These are phyloP conservation scores for Smithornis capensis DNA, from an alignment of 2,113 vertebrate genomes.

Conservation along the genomic window DNA sequence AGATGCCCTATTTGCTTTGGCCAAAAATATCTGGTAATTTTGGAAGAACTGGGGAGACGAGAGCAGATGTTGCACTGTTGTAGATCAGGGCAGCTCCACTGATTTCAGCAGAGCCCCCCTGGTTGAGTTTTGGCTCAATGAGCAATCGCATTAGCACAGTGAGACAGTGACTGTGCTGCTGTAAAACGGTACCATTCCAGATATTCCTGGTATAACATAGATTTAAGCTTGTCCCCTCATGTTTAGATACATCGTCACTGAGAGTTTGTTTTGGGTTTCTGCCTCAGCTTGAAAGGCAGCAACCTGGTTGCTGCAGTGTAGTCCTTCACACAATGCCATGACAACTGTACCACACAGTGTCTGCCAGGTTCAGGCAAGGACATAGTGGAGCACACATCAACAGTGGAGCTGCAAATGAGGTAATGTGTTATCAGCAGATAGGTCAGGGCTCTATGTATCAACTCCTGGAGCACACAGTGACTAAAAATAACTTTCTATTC, in stretches of 20 bases:
- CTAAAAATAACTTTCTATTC: constrained; percentile 72
- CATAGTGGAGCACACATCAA: constrained; percentile 32
- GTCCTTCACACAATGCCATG: background rate
- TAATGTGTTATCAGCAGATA: constrained; percentile 77
- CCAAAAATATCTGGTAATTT: background rate
- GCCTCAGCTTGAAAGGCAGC: background rate
- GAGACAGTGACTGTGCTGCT: background rate
- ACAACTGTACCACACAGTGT: background rate
- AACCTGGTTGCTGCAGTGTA: background rate
- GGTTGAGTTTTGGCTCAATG: background rate
- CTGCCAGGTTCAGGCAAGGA: constrained; percentile 73
- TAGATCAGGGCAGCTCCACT: background rate
- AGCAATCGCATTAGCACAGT: background rate
- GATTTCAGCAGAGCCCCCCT: background rate
- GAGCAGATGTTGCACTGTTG: background rate
- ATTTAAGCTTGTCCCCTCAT: background rate
- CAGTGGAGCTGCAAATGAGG: constrained; percentile 62
- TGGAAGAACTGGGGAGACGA: background rate
- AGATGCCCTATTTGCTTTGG: background rate
- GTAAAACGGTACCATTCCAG: fast-evolving
- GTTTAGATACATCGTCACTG: background rate
- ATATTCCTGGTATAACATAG: background rate
- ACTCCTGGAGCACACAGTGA: constrained; percentile 8
- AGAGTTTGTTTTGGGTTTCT: background rate
- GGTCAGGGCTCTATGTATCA: constrained; percentile 65